A percentile compares a stretch with the other conserved stretches of the same genome.
phyloP scores from a whole-genome alignment of 2,888 invertebrate species.

The Dryobotodes eremita region DNA sequence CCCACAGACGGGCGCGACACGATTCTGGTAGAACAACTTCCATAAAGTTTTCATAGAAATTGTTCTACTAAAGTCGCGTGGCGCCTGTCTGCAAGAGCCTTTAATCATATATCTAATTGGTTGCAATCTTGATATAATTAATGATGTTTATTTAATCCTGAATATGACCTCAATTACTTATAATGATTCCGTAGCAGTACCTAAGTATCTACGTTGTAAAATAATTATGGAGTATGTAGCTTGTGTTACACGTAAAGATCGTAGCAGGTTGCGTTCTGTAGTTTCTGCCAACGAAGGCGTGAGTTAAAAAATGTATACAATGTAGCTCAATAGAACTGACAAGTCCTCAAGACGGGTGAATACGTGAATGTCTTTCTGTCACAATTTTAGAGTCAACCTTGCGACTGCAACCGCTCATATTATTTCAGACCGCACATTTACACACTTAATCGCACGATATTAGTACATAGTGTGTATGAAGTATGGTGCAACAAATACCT shows the following conservation, averaged over 20 bases:
- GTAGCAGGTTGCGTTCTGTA: background rate
- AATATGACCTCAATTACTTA: constrained; percentile 5
- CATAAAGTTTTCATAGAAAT: too few species aligned
- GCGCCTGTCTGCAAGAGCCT: too few species aligned
- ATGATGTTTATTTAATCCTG: background rate
- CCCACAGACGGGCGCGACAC: too few species aligned
- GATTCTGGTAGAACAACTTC: too few species aligned
- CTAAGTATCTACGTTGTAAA: background rate
- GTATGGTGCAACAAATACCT: constrained; percentile 17
- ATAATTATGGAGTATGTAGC: background rate
- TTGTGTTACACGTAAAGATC: too few species aligned
- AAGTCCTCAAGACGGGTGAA: background rate
- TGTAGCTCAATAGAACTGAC: background rate
- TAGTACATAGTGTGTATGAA: constrained; percentile 16
- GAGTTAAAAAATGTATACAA: too few species aligned
- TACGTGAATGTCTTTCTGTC: constrained; percentile 1
- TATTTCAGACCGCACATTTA: constrained; percentile 32
- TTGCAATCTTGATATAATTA: background rate
- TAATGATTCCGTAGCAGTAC: background rate
- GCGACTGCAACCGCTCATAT: constrained; percentile 9
- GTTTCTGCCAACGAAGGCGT: background rate
- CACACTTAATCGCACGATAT: constrained; percentile 25
- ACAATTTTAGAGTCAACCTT: constrained; percentile 34
- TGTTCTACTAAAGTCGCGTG: too few species aligned
- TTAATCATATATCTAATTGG: background rate